Evolutionary conservation across 2,113 vertebrate genomes (phyloP).

Genomic region (Octodon degus): DNA sequence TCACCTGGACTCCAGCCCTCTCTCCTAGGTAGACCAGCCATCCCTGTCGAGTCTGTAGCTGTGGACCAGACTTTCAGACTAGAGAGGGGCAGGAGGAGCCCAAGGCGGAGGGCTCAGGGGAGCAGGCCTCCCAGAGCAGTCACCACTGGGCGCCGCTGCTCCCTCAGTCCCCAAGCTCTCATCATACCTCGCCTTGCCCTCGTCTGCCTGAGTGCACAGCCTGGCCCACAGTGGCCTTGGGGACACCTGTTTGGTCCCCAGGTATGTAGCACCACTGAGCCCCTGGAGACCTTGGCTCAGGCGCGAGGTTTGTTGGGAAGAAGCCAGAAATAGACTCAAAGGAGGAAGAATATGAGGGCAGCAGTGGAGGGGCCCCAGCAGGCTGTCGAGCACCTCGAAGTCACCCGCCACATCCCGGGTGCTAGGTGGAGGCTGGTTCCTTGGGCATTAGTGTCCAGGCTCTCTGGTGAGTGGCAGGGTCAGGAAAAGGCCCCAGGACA

Average conservation of each 20-base stretch:
- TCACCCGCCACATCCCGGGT: fast-evolving
- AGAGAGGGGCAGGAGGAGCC: fast-evolving
- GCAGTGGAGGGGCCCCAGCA: neutral
- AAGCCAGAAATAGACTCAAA: neutral
- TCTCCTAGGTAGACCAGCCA: neutral
- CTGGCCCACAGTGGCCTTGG: too few species aligned
- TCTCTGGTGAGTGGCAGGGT: too few species aligned
- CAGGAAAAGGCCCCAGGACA: neutral
- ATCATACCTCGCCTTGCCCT: neutral
- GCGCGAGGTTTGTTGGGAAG: neutral
- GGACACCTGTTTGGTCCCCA: too few species aligned
- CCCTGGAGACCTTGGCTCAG: neutral
- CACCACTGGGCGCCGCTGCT: fast-evolving
- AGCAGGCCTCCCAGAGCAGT: fast-evolving
- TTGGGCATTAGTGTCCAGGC: fast-evolving
- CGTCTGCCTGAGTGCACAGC: neutral
- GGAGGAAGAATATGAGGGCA: neutral
- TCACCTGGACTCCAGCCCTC: neutral
- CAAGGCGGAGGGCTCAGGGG: fast-evolving
- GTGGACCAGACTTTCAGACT: fast-evolving
- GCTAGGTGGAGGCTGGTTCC: too few species aligned
- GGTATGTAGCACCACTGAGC: neutral
- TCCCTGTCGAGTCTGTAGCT: neutral
- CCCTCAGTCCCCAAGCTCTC: fast-evolving
- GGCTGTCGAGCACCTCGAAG: too few species aligned